Base-by-base conservation (phyloP, 1,140 invertebrate genomes). In the Dinothrombium tinctorium region DNA sequence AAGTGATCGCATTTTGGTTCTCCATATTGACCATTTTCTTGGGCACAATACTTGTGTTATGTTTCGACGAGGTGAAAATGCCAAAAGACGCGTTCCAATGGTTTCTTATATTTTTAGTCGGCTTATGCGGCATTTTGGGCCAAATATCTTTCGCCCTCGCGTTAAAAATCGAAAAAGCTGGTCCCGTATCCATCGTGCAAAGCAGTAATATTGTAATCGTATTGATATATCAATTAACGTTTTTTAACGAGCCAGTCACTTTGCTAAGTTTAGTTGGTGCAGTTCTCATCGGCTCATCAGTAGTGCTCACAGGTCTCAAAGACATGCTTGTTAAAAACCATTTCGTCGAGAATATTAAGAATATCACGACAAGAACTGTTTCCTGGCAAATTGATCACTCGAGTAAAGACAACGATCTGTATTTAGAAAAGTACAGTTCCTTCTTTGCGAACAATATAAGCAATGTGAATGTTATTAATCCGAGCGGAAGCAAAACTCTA, bases 141-240 rank as follows among this genome's bases (percentile, higher is more conserved):
- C 17, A 40, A 8, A 32, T 40, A 23, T 11, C 12, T 7, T 40
- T 40, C 22, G 22, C 22, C 4, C 11, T 26, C 4, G 39, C 39
- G 12, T 21, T 40, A 5, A 40, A 40, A 33, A 40, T 40, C 21
- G 82, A 87, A 56, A 75, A 83, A 56, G 81, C 80, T 3, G 79
- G 80, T 11, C 78, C 80, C 15, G 77, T 86, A 1, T 74, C 82
- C 0, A 79, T 87, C 42, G 78, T 78, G 11, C 65, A 81, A 20
- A 80, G 78, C 31, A 74, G 75, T 21, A 80, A 84, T 55, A 84
- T 87, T 45, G 76, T 86, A 0, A 82, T 84, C 59, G 80, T 80
- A 9, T 86, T 87, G 53, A 28, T 45, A n/a, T 47, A 45, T 35
- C 37, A 45, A 33, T 31, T 47, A 5, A 8, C 31, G 7, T 26